Evolutionary conservation across 2,888 invertebrate species (phyloP).

Genomic region (Homarus gammarus): DNA sequence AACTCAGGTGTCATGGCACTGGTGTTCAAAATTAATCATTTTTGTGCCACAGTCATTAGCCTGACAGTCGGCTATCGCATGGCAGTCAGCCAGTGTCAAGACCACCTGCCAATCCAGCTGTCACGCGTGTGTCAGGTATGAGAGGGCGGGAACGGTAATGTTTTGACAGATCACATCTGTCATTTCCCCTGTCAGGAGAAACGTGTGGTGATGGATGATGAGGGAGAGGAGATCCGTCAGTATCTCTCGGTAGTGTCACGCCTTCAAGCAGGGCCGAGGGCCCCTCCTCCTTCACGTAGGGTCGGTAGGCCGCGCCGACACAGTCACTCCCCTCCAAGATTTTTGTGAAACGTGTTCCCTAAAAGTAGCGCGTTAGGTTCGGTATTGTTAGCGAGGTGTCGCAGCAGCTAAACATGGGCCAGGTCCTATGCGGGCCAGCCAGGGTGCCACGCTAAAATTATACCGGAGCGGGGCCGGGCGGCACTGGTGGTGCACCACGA

Average conservation of each 20-base stretch:
- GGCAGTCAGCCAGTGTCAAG: neutral
- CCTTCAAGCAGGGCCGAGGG: neutral
- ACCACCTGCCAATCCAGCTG: neutral
- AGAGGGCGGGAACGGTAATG: neutral
- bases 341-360: conserved; percentile 48
- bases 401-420: conserved; percentile 49
- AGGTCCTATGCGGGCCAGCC: conserved; percentile 31
- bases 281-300: neutral
- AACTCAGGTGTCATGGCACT: neutral
- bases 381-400: conserved; percentile 37
- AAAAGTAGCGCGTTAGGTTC: conserved; percentile 44
- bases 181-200: neutral
- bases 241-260: too few relatives aligned
- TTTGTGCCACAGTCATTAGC: neutral
- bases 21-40: neutral
- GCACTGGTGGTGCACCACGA: neutral
- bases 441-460: conserved; percentile 45
- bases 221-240: neutral
- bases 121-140: conserved; percentile 4
- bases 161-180: conserved; percentile 1
- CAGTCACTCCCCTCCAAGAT: neutral
- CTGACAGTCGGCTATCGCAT: neutral
- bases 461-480: conserved; percentile 14
- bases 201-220: neutral
- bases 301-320: neutral